Base-by-base conservation (phyloP, 2,888 invertebrate genomes). In the Ochropleura leucogaster region DNA sequence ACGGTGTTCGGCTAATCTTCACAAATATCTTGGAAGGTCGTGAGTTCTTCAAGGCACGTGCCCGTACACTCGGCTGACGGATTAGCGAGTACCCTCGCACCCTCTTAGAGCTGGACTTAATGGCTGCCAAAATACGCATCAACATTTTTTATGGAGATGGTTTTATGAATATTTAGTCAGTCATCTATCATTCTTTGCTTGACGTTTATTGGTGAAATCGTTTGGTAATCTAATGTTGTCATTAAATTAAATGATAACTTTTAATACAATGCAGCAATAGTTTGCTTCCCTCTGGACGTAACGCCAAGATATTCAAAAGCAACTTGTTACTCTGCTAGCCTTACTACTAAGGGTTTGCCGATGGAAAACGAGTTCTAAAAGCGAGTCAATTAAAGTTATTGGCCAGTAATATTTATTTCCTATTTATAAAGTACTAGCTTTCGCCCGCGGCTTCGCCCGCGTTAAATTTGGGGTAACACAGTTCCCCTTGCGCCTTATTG, bases 31-130 rank as follows among this genome's bases (percentile, higher is more conserved):
- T 64, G 51, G 63, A 73, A 75, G 77, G 69, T 79, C 74, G 55
- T 74, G 71, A 73, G 66, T 73, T 80, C 68, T 71, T 44, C 44
- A 20, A 46, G 49, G 74, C 82, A 73, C 89, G 90, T 90, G 90
- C 82, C 79, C 72, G 74, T 80, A 68, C 87, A 84, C 72, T 69
- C 68, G 46, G 63, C 65, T 64, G 72, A 44, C 63, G 88, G 89
- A 90, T 90, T 90, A 90, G 72, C 64, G 18, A 51, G 68, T 62
- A 64, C 82, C 79, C 79, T 77, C 74, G 62, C 68, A 63, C 79
- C 79, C 73, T 72, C 70, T 74, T 79, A 55, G 47, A 44, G 60
- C 67, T 51, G 55, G 65, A 72, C 75, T 83, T 82, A 82, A 79
- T 78, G 70, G 75, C 81, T 79, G 82, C 82, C 78, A 77, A 84